Evolutionary conservation across 2,888 invertebrate genomes (phyloP).

Genomic region (Polydrusus pterygomalis): DNA sequence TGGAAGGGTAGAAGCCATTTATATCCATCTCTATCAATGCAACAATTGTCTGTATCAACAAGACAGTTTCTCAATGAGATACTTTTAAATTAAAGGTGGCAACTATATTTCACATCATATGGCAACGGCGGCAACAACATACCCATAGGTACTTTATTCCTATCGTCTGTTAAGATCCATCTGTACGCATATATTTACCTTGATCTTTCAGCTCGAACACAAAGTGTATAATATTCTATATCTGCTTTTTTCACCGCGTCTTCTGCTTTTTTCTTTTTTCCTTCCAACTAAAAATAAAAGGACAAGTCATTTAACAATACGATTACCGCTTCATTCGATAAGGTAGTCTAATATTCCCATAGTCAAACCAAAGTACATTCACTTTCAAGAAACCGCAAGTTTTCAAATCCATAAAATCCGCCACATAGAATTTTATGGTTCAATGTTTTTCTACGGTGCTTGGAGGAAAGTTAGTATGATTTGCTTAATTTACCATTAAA

Average conservation of each 20-base stretch:
- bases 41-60: too few species aligned
- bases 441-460: constrained; percentile 2
- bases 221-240: constrained; percentile 93
- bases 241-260: constrained; percentile 94
- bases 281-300: constrained; percentile 79
- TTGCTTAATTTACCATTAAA: constrained; percentile 18
- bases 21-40: too few species aligned
- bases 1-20: too few species aligned
- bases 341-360: not conserved
- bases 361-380: constrained; percentile 2
- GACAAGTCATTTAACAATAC: too few species aligned
- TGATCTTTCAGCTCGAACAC: constrained; percentile 92
- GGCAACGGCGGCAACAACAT: too few species aligned
- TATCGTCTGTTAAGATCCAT: too few species aligned
- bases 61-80: too few species aligned
- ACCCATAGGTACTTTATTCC: too few species aligned
- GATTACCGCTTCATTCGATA: too few species aligned
- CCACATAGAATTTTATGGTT: constrained; percentile 5
- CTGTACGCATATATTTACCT: constrained; percentile 73
- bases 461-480: not conserved
- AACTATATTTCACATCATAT: too few species aligned
- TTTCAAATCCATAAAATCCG: not conserved
- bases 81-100: too few species aligned
- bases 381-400: constrained; percentile 9
- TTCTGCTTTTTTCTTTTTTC: constrained; percentile 91